Evolutionary conservation across 1,140 invertebrate species (phyloP), one percentile per base, ranked within the genome.

Genomic region (Bombus waltoni): DNA sequence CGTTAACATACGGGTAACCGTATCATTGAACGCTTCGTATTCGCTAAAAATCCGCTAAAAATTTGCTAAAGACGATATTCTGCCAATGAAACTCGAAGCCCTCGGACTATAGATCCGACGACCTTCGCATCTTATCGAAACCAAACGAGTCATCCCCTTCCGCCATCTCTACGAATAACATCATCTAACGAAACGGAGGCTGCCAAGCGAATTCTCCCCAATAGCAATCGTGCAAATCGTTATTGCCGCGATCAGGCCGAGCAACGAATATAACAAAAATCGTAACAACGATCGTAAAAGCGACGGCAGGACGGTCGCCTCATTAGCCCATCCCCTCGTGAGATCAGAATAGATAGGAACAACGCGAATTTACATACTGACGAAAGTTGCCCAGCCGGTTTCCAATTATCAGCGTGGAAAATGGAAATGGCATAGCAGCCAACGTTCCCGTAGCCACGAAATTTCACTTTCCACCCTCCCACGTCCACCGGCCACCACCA

Each of bases 381-480:
- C 79, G 68, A 89, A 83, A 76, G 81, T 88, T 81, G 83, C 44
- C 83, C 84, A 38, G 88, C 85, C 81, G 81, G 88, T 88, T 89
- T 87, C 88, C 88, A 89, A 89, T 89, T 89, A 89, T 89, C 88
- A 87, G 88, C 84, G 88, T 47, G 85, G 89, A 90, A 85, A 87
- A 88, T 91, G 90, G 89, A 89, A 91, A 91, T 87, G 90, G 81
- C 84, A 85, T 28, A 68, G 59, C 80, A 57, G 72, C 59, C 84
- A 53, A 53, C 79, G 75, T 86, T 79, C 89, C 81, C 68, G 70
- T 72, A 83, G 81, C 81, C 90, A 73, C 86, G 76, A 87, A 88
- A 90, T 91, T 91, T 91, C 90, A 91, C 90, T 91, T 91, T 91
- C 86, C 89, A 88, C 81, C 87, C 90, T 82, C 76, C 32, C 70